Base-by-base conservation (phyloP, 2,888 invertebrate species). In the Drosophila affinis region DNA sequence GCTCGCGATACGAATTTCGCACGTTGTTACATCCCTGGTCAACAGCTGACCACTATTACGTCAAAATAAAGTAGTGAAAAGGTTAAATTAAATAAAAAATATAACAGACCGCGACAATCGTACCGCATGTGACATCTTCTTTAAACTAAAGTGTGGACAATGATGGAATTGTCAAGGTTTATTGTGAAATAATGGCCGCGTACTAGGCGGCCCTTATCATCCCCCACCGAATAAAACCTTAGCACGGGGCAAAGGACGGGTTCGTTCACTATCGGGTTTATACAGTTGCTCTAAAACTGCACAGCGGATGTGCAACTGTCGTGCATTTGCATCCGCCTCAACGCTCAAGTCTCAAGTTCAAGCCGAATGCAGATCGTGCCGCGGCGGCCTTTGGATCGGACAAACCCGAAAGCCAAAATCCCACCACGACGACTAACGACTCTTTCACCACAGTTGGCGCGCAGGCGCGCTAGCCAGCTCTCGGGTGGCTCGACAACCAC, bases 21-120 rank as follows among this genome's bases (percentile, higher is more conserved):
- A 39, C 39, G 39, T 39, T 39, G 39, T n/a, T 39, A 6, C 39
- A 39, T n/a, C 39, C 39, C 39, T 39, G 39, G 39, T 32, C 46
- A 47, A 57, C 83, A 83, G 88, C 83, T 83, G 83, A 53, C 82
- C 57, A 60, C 57, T 82, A 82, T 83, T 83, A 83, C 83, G 83
- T 83, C 76, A 83, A 83, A 83, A 87, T 70, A 87, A 75, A 76
- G 62, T 69, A 69, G 58, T 83, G 67, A 45, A 60, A 68, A 62
- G 64, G 54, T 58, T 61, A 63, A 61, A 57, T 63, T 63, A 63
- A 72, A 54, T 61, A 59, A 68, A 75, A 71, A 27, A 59, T 6
- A 39, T 55, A 55, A 55, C 46, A 51, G 32, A 18, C 17, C 34
- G n/a, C 21, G 34, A 34, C 51, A 51, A 58, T 5, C 69, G 46